These are phyloP conservation scores for Forbesichthys agassizii DNA, from an alignment of 2,113 vertebrate genomes.

Conservation along the genomic window DNA sequence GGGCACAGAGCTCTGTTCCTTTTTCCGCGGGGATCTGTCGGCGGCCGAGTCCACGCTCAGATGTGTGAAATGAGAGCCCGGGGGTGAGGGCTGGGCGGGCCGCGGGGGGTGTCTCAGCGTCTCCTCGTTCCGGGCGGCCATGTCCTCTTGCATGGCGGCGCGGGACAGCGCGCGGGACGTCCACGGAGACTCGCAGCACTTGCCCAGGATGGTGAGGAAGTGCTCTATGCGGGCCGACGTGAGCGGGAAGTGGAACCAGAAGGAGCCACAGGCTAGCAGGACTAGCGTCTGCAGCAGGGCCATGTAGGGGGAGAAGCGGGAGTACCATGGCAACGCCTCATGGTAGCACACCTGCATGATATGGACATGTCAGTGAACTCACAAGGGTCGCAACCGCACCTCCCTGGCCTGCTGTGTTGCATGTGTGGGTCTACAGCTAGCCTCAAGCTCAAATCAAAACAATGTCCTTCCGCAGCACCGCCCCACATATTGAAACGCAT, in stretches of 20 bases:
- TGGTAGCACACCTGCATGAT: slow-evolving; percentile 77
- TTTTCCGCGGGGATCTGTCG: slow-evolving; percentile 65
- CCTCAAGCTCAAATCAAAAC: no score
- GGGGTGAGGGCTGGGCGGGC: slow-evolving; percentile 18
- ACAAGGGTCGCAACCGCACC: no score
- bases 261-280: slow-evolving; percentile 79
- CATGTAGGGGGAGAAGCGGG: slow-evolving; percentile 81
- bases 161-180: slow-evolving; percentile 80
- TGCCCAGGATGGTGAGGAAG: slow-evolving; percentile 79
- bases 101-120: slow-evolving; percentile 1
- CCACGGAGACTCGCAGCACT: slow-evolving; percentile 85
- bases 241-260: slow-evolving; percentile 84
- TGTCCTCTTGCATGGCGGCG: slow-evolving; percentile 69
- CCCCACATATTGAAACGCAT: no score
- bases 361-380: no score
- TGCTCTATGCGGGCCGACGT: slow-evolving; percentile 82
- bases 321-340: slow-evolving; percentile 77
- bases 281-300: slow-evolving; percentile 77
- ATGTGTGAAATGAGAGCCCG: slow-evolving; percentile 18
- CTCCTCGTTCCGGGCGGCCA: slow-evolving; percentile 15
- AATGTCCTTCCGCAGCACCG: no score
- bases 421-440: no score
- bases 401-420: no score
- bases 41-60: slow-evolving; percentile 64
- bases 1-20: slow-evolving; percentile 31